Conservation (phyloP, 2,888 invertebrate species). For the Folsomia manolachei region DNA sequence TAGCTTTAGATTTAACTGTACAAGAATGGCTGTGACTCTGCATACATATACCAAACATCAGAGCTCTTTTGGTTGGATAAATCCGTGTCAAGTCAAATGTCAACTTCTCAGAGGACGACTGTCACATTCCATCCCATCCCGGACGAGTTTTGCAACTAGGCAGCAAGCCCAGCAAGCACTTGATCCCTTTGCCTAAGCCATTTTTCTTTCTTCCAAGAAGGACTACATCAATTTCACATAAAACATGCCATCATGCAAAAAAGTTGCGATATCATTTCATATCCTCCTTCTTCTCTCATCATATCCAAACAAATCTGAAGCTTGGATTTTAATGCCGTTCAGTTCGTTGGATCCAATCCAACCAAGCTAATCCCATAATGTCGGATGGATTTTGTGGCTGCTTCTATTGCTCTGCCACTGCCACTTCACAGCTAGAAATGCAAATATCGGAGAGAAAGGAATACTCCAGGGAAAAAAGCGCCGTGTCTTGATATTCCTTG, state of each 20-base stretch:
- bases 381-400: neutral
- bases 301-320: neutral
- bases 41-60: no score
- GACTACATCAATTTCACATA: neutral
- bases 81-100: conserved; percentile 7
- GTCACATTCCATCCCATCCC: no score
- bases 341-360: neutral
- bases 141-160: no score
- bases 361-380: neutral
- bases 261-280: no score
- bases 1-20: neutral
- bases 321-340: neutral
- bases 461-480: no score
- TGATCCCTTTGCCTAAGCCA: neutral
- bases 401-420: neutral
- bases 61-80: neutral
- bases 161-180: neutral
- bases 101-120: neutral
- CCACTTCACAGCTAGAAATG: no score
- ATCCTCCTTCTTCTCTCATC: neutral
- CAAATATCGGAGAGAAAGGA: no score
- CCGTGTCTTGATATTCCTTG: neutral
- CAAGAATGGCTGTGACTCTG: neutral
- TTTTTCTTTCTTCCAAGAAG: neutral
- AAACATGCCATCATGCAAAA: neutral